Evolutionary conservation across 2,888 invertebrate genomes (phyloP), one percentile per base, ranked within the genome.

Genomic region (Melanostoma scalare): DNA sequence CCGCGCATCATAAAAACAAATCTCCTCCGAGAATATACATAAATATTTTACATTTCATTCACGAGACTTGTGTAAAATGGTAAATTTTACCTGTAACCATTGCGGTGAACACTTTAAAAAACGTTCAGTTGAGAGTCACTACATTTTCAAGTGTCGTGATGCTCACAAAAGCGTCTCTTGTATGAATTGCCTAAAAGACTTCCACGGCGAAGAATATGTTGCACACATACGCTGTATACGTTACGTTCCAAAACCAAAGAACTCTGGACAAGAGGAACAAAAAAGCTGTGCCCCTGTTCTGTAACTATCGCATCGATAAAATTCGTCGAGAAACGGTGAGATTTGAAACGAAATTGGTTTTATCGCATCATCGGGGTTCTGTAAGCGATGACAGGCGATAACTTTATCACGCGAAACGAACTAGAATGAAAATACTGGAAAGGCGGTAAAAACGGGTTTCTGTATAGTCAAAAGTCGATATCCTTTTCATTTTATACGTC

Each of bases 71-170:
- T 68, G 52, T 61, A 20, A 10, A 78, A 99, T 99, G 99, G 99
- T 99, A 52, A 96, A 97, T 68, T 99, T 99, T 90, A 96, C 96
- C 8, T 99, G 99, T 90, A 96, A 96, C 87, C 93, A 95, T 86
- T 99, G 99, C 90, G 98, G 98, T 0, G 97, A 97, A 81, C 95
- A 97, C 46, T 91, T 98, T 40, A 97, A 98, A 90, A 99, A 99
- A 89, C 96, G 96, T 35, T 95, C 96, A 89, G 98, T 98, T 0
- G 97, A 96, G 86, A 97, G 97, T 89, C 98, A 98, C 91, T 96
- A 95, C 89, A 93, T 93, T 46, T 72, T 58, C 86, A 93, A 93
- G 89, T 98, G 97, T 89, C 93, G 95, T 0, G 88, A 93, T 86
- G 92, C 92, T 9, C 92, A 92, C 60, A 93, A 95, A 85, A 94